These are phyloP conservation scores for Drosophila eugracilis DNA, from an alignment of 1,140 invertebrate genomes.

Conservation along the genomic window DNA sequence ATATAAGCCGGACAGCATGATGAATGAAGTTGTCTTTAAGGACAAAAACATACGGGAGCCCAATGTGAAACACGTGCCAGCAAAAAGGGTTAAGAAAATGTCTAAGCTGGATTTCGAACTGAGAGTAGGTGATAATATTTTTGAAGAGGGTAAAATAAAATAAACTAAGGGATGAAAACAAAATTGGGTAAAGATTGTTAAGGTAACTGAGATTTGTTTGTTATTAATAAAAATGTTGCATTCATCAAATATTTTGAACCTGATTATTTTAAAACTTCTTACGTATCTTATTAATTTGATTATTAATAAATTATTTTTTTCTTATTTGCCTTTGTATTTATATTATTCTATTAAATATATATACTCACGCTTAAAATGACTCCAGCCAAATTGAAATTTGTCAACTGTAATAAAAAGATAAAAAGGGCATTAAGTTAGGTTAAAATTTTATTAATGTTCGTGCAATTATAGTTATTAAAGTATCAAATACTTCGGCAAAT, in stretches of 20 bases:
- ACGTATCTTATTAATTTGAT: background rate
- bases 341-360: background rate
- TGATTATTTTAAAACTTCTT: no score
- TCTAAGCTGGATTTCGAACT: slow-evolving; percentile 8
- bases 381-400: no score
- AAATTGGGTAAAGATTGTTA: background rate
- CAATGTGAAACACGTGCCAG: slow-evolving; percentile 47
- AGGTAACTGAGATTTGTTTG: background rate
- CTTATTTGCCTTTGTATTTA: no score
- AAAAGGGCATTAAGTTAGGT: background rate
- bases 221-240: background rate
- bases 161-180: background rate
- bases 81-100: slow-evolving; percentile 32
- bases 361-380: slow-evolving; percentile 18
- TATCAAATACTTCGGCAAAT: no score
- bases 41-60: slow-evolving; percentile 4
- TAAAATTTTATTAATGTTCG: background rate
- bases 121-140: slow-evolving; percentile 7
- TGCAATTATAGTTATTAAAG: background rate
- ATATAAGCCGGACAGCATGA: slow-evolving; percentile 64
- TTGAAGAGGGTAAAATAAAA: slow-evolving; percentile 19
- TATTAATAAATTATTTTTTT: no score
- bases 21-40: slow-evolving; percentile 59
- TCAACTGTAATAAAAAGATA: slow-evolving; percentile 12
- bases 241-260: no score